Evolutionary conservation across 2,797 vertebrate species (phyloP), one percentile per base, ranked within the genome.

Genomic region (Falco novaeseelandiae): DNA sequence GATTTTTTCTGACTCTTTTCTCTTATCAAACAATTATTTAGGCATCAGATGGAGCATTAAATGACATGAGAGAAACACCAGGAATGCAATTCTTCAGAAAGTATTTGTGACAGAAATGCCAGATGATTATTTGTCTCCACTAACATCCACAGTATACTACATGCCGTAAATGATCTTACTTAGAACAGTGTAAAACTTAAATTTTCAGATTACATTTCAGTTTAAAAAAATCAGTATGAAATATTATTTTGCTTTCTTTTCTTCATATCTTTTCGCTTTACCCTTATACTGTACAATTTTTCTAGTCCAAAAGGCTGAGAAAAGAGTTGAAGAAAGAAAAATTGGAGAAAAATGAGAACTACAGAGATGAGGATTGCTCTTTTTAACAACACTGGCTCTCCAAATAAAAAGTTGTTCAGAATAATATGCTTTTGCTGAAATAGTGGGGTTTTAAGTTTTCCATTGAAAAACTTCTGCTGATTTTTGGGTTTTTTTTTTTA

Each of bases 1-100:
- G 57, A 65, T 61, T 8, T 65, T 96, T 93, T 14, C 32, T 79
- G 54, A 42, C 23, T 65, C 21, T 84, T 80, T 86, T 88, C 57
- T 81, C 8, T 63, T 95, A 87, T 90, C 32, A 80, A 40, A 81
- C 67, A 38, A 61, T 84, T 93, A 63, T 2, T 1, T 84, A 83
- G 34, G 8, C 42, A 76, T 92, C 42, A 79, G 70, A 62, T 69
- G 6, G 22, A 88, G 19, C 19, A 72, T 59, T 93, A 77, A 83
- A 49, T 36, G 32, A 36, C 17, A 74, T 23, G 30, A 77, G 17
- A 83, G 34, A 91, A 82, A 62, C 20, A 84, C 3, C 18, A 66
- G 9, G 13, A 74, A 42, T 69, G 22, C 5, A 89, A 70, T 44
- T n/a, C 14, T 71, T 70, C 38, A 57, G 22, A 55, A 69, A 30